These are phyloP conservation scores for Drosophila parvula DNA, from an alignment of 1,140 invertebrate genomes.

Conservation along the genomic window DNA sequence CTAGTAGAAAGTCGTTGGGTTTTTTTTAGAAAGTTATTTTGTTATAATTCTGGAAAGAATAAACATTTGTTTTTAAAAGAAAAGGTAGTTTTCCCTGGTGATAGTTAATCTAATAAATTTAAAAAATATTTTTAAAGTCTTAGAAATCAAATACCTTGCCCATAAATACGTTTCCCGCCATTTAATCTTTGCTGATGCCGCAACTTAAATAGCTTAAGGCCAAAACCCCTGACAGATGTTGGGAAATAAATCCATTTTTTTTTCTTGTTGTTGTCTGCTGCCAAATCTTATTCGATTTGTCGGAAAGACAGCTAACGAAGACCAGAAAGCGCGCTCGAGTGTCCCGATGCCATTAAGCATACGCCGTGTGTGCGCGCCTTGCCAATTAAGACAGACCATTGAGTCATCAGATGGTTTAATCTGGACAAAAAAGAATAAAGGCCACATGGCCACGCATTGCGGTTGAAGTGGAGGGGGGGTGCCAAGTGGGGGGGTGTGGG, in stretches of 20 bases:
- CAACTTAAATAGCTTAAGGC: slow-evolving; percentile 22
- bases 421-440: slow-evolving; percentile 29
- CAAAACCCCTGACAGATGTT: slow-evolving; percentile 25
- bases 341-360: slow-evolving; percentile 39
- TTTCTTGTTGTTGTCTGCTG: background rate
- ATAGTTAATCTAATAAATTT: too few species aligned
- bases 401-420: slow-evolving; percentile 41
- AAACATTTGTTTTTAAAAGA: slow-evolving; percentile 9
- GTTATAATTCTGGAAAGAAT: background rate
- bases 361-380: slow-evolving; percentile 45
- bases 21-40: slow-evolving; percentile 31
- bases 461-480: slow-evolving; percentile 5
- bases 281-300: slow-evolving; percentile 37
- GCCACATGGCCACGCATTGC: slow-evolving; percentile 40
- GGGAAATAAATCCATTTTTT: slow-evolving; percentile 25
- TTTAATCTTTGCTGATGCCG: slow-evolving; percentile 25
- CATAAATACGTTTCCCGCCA: background rate
- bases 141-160: too few species aligned
- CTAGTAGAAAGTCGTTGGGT: slow-evolving; percentile 47
- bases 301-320: slow-evolving; percentile 35
- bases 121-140: too few species aligned
- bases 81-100: slow-evolving; percentile 7
- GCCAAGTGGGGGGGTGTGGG: background rate
- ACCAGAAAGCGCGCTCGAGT: slow-evolving; percentile 38
- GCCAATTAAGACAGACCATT: slow-evolving; percentile 51